phyloP scores from a whole-genome alignment of 2,113 vertebrate genomes.

The Phycodurus eques region DNA sequence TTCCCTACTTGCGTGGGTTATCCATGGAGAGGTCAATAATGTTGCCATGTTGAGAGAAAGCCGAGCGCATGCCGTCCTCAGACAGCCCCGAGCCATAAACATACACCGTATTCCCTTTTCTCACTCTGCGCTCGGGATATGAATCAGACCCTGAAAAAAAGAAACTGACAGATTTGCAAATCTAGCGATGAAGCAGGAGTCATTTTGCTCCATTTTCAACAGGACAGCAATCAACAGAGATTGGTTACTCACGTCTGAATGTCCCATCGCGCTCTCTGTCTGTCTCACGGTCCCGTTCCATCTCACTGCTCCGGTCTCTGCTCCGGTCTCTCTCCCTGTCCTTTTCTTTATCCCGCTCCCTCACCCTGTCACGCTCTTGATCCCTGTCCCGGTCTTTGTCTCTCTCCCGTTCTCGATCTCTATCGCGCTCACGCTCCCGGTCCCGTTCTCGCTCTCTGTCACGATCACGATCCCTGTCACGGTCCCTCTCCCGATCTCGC shows the following conservation, averaged over 20 bases:
- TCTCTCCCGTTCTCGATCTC: slow-evolving; percentile 40
- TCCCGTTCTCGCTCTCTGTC: slow-evolving; percentile 46
- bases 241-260: slow-evolving; percentile 76
- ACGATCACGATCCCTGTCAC: slow-evolving; percentile 53
- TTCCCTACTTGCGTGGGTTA: slow-evolving; percentile 81
- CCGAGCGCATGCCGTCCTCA: slow-evolving; percentile 77
- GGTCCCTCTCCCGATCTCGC: slow-evolving; percentile 7
- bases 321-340: slow-evolving; percentile 9
- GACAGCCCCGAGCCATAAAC: slow-evolving; percentile 83
- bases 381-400: slow-evolving; percentile 65
- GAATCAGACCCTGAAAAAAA: slow-evolving; percentile 80
- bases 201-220: not conserved
- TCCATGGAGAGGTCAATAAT: slow-evolving; percentile 92
- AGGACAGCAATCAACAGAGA: not conserved
- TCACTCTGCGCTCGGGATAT: slow-evolving; percentile 80
- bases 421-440: slow-evolving; percentile 34
- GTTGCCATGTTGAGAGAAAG: slow-evolving; percentile 84
- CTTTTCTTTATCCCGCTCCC: slow-evolving; percentile 54
- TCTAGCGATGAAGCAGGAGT: not conserved
- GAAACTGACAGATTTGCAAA: not conserved
- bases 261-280: slow-evolving; percentile 60
- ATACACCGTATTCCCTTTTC: slow-evolving; percentile 89
- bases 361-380: slow-evolving; percentile 59
- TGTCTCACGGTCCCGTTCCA: slow-evolving; percentile 44
- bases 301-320: slow-evolving; percentile 31